Evolutionary conservation across 2,113 vertebrate species (phyloP).

Genomic region (Rousettus leschenaultii): DNA sequence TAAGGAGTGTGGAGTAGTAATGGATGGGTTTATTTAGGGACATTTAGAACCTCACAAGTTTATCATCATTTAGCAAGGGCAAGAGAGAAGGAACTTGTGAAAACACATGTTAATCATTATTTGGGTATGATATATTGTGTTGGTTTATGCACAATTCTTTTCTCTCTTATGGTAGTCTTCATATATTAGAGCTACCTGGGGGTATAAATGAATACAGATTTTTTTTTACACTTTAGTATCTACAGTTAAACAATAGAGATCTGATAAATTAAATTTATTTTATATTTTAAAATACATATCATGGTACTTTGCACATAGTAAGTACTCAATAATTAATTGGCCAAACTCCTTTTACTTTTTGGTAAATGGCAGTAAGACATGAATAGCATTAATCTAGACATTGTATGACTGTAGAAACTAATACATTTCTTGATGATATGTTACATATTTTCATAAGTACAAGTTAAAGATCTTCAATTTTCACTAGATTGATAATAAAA

Average conservation of each 20-base stretch:
- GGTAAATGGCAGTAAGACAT: background rate
- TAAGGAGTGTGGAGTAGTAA: background rate
- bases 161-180: background rate
- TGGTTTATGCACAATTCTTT: background rate
- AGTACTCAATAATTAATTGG: background rate
- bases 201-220: background rate
- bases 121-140: background rate
- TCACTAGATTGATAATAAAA: background rate
- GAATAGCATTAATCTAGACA: background rate
- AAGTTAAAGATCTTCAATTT: background rate
- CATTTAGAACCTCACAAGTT: background rate
- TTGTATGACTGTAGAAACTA: background rate
- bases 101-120: background rate
- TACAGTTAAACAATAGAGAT: background rate
- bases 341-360: background rate
- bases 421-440: background rate
- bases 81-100: background rate
- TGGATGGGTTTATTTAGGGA: slow-evolving; percentile 34
- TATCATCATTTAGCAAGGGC: background rate
- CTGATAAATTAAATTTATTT: background rate
- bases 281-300: background rate
- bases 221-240: background rate
- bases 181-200: background rate
- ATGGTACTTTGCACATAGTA: background rate
- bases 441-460: background rate